Evolutionary conservation across 35 echinoderm and acorn worm genomes (phyloP).

Genomic region (Apostichopus japonicus): DNA sequence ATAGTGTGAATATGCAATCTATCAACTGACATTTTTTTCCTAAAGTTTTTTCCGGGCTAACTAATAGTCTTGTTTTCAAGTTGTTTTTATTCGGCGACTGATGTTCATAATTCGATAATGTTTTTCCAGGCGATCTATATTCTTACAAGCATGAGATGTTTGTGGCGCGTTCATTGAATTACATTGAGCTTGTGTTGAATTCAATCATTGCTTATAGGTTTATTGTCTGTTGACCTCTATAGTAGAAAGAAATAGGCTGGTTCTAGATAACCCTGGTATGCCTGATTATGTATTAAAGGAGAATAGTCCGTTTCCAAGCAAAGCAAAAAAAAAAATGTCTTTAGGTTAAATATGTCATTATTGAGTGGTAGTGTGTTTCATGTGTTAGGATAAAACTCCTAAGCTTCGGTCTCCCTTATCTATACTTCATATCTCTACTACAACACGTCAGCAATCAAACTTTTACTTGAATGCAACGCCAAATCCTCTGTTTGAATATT

Average conservation of each 20-base stretch:
- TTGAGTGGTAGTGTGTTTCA: too few species aligned
- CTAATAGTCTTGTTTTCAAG: slow-evolving; percentile 17
- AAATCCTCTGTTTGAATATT: too few species aligned
- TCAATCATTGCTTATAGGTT: slow-evolving; percentile 40
- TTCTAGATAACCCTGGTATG: slow-evolving; percentile 7
- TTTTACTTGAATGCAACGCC: too few species aligned
- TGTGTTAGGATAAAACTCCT: too few species aligned
- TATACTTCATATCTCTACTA: too few species aligned
- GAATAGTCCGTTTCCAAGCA: not conserved
- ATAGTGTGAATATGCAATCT: not conserved
- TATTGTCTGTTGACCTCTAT: slow-evolving; percentile 28
- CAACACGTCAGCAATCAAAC: too few species aligned
- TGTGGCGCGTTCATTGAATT: slow-evolving; percentile 30
- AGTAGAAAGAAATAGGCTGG: not conserved
- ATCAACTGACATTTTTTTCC: not conserved
- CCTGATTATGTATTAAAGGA: not conserved
- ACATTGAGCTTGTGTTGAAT: not conserved
- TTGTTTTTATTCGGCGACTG: not conserved
- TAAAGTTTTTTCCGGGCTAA: slow-evolving; percentile 20
- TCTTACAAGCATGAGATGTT: slow-evolving; percentile 32
- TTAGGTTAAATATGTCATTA: too few species aligned
- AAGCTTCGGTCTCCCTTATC: too few species aligned
- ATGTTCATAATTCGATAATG: slow-evolving; percentile 50
- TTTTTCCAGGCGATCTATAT: slow-evolving; percentile 53
- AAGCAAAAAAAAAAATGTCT: too few species aligned